Conservation (phyloP, 2,888 invertebrate genomes). For the Sycophila texana region DNA sequence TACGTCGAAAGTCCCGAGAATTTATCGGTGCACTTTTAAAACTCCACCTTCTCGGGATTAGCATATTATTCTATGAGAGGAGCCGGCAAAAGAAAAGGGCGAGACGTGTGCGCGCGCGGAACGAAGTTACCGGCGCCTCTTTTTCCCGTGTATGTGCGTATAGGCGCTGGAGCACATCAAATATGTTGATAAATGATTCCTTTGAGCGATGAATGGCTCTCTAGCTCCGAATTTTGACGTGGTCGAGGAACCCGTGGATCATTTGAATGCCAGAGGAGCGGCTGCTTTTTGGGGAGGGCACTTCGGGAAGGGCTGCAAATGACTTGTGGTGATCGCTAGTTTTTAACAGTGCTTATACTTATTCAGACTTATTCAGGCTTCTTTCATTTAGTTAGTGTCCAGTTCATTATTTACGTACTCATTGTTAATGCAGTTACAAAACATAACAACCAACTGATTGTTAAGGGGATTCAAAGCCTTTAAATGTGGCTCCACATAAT, state of each 20-base stretch:
- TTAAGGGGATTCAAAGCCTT: no score
- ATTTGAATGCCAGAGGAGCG: constrained; percentile 73
- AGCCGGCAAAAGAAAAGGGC: constrained; percentile 55
- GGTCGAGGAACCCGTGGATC: constrained; percentile 64
- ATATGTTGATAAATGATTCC: constrained; percentile 76
- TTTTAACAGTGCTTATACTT: constrained; percentile 17
- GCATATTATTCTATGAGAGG: constrained; percentile 74
- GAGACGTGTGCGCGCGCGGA: constrained; percentile 58
- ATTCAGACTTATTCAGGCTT: background rate
- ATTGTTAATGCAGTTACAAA: no score
- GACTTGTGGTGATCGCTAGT: constrained; percentile 13
- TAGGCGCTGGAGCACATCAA: constrained; percentile 72
- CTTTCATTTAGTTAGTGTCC: no score
- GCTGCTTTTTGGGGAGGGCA: constrained; percentile 13
- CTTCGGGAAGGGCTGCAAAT: constrained; percentile 19
- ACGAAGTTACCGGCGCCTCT: constrained; percentile 59
- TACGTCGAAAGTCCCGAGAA: constrained; percentile 75
- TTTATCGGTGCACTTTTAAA: constrained; percentile 75
- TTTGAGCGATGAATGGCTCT: constrained; percentile 71
- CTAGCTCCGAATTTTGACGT: background rate
- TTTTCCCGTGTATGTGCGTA: constrained; percentile 45
- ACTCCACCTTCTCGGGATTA: constrained; percentile 74
- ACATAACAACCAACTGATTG: no score
- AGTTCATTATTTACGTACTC: no score
- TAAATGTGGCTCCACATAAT: no score